Conservation (phyloP, 2,888 invertebrate genomes). For the Selenia dentaria region DNA sequence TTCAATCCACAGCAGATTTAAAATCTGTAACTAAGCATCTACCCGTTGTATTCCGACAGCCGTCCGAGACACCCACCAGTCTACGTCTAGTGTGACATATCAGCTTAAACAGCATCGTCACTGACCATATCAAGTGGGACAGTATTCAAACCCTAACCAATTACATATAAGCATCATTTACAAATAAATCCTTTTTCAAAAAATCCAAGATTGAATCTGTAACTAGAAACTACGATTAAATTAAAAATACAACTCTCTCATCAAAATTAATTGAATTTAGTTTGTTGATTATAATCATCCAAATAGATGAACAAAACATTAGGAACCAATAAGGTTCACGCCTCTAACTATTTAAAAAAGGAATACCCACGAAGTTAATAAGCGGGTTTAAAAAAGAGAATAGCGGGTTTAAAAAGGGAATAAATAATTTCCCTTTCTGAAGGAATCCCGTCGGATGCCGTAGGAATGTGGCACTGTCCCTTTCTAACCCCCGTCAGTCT, state of each 20-base stretch:
- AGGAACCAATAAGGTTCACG: constrained; percentile 41
- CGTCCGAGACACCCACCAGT: too few relatives aligned
- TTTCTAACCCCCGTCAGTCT: constrained; percentile 49
- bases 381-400: constrained; percentile 54
- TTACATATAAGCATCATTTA: too few relatives aligned
- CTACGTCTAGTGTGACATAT: too few relatives aligned
- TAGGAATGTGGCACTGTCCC: constrained; percentile 68
- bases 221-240: constrained; percentile 6
- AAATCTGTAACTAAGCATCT: too few relatives aligned
- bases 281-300: constrained; percentile 30
- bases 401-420: constrained; percentile 52
- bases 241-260: constrained; percentile 30
- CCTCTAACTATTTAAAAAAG: constrained; percentile 46
- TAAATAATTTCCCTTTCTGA: constrained; percentile 68
- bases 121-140: too few relatives aligned
- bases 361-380: constrained; percentile 46
- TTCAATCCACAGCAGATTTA: too few relatives aligned
- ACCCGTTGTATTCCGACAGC: too few relatives aligned
- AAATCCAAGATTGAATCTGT: too few relatives aligned
- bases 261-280: constrained; percentile 39
- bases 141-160: too few relatives aligned
- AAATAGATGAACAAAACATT: constrained; percentile 31
- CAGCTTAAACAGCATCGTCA: too few relatives aligned
- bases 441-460: constrained; percentile 61
- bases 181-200: too few relatives aligned